Evolutionary conservation across 1,140 invertebrate species (phyloP).

Genomic region (Nylanderia fulva): DNA sequence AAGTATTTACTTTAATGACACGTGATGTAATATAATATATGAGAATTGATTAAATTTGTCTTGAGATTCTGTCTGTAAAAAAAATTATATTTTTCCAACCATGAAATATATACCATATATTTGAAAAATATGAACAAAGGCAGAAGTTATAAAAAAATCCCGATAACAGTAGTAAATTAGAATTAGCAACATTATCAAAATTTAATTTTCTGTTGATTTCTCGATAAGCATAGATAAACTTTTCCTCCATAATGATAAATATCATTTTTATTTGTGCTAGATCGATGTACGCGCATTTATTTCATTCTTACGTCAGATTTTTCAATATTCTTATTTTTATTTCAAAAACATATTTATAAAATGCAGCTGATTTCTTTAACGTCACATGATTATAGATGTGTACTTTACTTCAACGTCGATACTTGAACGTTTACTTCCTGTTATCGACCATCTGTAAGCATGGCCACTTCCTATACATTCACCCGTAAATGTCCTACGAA

Average conservation of each 20-base stretch:
- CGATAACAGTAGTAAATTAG: neutral
- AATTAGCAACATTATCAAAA: neutral
- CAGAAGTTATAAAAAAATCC: neutral
- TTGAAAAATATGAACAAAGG: neutral
- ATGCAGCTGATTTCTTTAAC: neutral
- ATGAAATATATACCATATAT: neutral
- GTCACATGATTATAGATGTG: neutral
- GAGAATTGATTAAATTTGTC: slow-evolving; percentile 3
- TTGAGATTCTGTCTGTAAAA: neutral
- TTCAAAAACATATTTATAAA: neutral
- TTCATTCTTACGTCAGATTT: slow-evolving; percentile 1
- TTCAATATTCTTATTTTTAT: slow-evolving; percentile 4
- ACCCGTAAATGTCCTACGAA: neutral
- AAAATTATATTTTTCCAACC: neutral
- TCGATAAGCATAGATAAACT: neutral
- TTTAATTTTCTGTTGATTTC: neutral
- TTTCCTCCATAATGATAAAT: neutral
- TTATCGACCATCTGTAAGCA: slow-evolving; percentile 38
- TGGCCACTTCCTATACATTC: slow-evolving; percentile 11
- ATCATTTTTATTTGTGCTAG: neutral
- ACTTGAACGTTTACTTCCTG: neutral
- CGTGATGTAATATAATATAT: neutral
- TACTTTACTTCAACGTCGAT: neutral
- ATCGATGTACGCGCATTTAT: neutral
- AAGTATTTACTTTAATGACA: neutral